phyloP scores from a whole-genome alignment of 2,888 invertebrate species.

The Drosophila fungiperda region DNA sequence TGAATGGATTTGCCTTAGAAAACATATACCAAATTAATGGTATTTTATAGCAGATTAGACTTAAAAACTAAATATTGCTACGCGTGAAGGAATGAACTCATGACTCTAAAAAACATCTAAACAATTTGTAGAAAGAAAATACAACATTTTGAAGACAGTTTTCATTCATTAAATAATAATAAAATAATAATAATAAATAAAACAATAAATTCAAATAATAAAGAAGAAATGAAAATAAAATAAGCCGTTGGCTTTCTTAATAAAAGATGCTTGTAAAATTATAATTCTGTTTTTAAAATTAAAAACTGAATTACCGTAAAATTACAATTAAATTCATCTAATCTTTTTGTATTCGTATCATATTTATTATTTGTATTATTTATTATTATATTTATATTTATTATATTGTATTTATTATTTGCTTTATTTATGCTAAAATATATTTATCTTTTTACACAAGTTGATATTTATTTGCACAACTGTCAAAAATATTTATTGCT shows the following conservation, averaged over 20 bases:
- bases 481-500: slow-evolving; percentile 1
- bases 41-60: not conserved
- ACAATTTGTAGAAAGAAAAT: not conserved
- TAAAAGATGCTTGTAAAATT: not conserved
- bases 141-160: not conserved
- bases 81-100: not conserved
- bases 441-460: no score
- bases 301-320: not conserved
- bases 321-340: not conserved
- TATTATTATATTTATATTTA: not conserved
- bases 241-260: not conserved
- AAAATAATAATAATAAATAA: no score
- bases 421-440: no score
- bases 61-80: not conserved
- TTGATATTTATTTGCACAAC: not conserved
- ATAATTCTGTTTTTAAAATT: not conserved
- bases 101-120: not conserved
- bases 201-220: no score
- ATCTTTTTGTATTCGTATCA: not conserved
- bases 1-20: not conserved
- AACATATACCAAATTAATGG: not conserved
- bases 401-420: not conserved
- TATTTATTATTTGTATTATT: not conserved
- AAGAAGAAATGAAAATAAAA: not conserved
- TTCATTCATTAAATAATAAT: not conserved